phyloP scores from a whole-genome alignment of 2,113 vertebrate genomes.

The Oncorhynchus keta region DNA sequence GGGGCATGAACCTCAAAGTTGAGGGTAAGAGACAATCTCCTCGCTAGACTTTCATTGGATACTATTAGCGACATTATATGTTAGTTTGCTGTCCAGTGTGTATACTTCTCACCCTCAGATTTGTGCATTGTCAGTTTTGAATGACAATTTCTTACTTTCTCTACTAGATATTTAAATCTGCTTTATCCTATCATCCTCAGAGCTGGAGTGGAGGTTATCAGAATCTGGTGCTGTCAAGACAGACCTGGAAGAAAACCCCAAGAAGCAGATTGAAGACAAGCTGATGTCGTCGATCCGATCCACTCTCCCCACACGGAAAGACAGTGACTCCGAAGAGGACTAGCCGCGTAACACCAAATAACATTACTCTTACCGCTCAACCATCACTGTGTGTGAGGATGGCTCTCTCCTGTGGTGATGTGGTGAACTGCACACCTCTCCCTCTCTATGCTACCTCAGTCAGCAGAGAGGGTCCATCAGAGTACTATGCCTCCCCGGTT shows the following conservation, averaged over 20 bases:
- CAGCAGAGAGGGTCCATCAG: background rate
- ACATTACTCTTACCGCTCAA: background rate
- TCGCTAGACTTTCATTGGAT: no score
- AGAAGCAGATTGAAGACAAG: constrained; percentile 86
- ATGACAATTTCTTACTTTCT: no score
- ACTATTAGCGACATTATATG: no score
- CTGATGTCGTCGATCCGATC: constrained; percentile 85
- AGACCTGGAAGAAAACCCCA: constrained; percentile 92
- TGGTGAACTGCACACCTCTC: background rate
- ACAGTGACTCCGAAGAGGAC: constrained; percentile 85
- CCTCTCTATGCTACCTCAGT: background rate
- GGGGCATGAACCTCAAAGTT: constrained; percentile 91
- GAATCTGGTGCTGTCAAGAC: constrained; percentile 90
- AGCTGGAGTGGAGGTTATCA: constrained; percentile 94
- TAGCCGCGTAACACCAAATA: background rate
- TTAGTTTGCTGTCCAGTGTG: no score
- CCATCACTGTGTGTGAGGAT: background rate
- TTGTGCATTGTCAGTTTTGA: no score
- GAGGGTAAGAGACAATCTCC: constrained; percentile 76
- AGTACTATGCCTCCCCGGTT: background rate
- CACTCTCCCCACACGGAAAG: constrained; percentile 61
- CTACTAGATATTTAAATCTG: background rate
- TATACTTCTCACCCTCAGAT: no score
- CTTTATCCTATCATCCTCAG: constrained; percentile 58
- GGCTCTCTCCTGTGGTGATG: background rate